A percentile compares a stretch with the other conserved stretches of the same genome.
Evolutionary conservation across 2,113 vertebrate genomes (phyloP).

Genomic region (Perccottus glenii): DNA sequence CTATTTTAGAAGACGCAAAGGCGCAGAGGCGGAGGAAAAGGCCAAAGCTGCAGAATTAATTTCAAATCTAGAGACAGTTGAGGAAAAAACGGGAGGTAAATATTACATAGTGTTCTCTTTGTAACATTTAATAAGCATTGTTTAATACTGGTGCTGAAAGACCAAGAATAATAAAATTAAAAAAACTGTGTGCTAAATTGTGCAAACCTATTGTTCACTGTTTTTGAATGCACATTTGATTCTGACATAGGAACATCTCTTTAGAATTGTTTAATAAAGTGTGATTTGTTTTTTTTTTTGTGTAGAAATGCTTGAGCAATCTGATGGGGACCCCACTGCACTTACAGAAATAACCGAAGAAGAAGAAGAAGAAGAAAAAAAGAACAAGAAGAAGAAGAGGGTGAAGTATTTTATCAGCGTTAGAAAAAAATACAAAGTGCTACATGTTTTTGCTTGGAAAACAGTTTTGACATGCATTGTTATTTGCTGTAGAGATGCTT

Average conservation of each 20-base stretch:
- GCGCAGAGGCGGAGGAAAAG: conserved; percentile 49
- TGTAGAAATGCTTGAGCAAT: conserved; percentile 21
- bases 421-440: no score
- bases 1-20: conserved; percentile 70
- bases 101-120: not conserved
- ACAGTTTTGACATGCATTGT: not conserved
- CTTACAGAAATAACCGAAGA: conserved; percentile 7
- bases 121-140: not conserved
- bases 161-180: no score
- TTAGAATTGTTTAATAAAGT: not conserved
- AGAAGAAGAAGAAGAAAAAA: not conserved
- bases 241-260: no score
- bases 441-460: no score
- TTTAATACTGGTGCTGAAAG: no score
- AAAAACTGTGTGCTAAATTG: no score
- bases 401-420: no score
- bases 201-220: no score
- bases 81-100: conserved; percentile 68
- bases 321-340: not conserved
- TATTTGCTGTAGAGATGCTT: not conserved
- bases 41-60: conserved; percentile 40
- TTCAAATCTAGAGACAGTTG: conserved; percentile 44
- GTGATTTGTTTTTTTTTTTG: conserved; percentile 1
- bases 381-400: no score
- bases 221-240: no score